A percentile compares a stretch with the other conserved stretches of the same genome.
These are phyloP conservation scores for Lordiphosa clarofinis DNA, from an alignment of 1,140 invertebrate genomes.

Conservation along the genomic window DNA sequence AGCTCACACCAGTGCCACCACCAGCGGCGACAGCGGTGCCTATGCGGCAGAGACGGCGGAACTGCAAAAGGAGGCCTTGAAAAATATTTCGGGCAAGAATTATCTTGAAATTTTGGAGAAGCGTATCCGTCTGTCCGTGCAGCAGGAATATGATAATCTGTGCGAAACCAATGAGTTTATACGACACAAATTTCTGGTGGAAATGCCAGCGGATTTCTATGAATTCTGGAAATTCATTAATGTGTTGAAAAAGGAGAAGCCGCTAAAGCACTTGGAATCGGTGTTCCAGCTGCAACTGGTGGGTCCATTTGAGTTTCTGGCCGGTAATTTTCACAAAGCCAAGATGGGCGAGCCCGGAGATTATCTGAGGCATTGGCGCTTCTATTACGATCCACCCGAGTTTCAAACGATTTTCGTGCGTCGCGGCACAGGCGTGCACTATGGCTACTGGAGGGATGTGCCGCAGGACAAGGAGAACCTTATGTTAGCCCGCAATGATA, in stretches of 20 bases:
- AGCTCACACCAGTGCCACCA: background rate
- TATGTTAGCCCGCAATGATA: slow-evolving; percentile 89
- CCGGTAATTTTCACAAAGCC: slow-evolving; percentile 83
- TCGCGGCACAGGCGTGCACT: slow-evolving; percentile 86
- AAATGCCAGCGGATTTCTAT: slow-evolving; percentile 95
- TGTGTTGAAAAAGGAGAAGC: slow-evolving; percentile 82
- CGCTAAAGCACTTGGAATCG: slow-evolving; percentile 84
- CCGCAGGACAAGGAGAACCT: slow-evolving; percentile 85
- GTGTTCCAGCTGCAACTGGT: slow-evolving; percentile 87
- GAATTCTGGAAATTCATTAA: slow-evolving; percentile 90
- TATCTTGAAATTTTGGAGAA: slow-evolving; percentile 74
- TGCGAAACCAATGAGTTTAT: slow-evolving; percentile 81
- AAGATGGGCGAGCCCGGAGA: slow-evolving; percentile 82
- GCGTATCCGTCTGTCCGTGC: slow-evolving; percentile 65
- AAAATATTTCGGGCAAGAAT: slow-evolving; percentile 65
- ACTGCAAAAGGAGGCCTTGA: slow-evolving; percentile 62
- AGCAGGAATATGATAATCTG: slow-evolving; percentile 71
- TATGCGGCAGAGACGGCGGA: slow-evolving; percentile 53
- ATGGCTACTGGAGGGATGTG: slow-evolving; percentile 94
- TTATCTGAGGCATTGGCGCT: slow-evolving; percentile 91
- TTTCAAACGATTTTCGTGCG: slow-evolving; percentile 90
- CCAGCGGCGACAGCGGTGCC: slow-evolving; percentile 15
- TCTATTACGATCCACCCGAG: slow-evolving; percentile 96
- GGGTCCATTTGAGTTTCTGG: slow-evolving; percentile 92
- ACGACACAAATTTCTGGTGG: slow-evolving; percentile 88